These are phyloP conservation scores for Drosophila pallidifrons DNA, from an alignment of 1,140 invertebrate species.

Conservation along the genomic window DNA sequence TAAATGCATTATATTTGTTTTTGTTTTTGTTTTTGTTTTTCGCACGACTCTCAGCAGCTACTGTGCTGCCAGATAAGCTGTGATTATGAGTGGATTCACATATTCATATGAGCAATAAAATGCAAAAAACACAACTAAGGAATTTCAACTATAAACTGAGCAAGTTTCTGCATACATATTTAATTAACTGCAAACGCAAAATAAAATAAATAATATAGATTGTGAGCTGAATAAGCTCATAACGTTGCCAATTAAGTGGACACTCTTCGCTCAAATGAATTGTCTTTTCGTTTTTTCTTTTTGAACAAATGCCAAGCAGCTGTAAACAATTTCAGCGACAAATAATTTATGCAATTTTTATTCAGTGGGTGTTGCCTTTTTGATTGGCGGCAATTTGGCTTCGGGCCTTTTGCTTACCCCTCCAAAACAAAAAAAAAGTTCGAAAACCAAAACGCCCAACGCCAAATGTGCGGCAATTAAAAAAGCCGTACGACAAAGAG, in stretches of 20 bases:
- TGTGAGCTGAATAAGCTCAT: not conserved
- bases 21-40: conserved; percentile 18
- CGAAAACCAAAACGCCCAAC: conserved; percentile 52
- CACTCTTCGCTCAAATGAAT: conserved; percentile 8
- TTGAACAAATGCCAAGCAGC: conserved; percentile 11
- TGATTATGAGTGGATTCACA: not conserved
- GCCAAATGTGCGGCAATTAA: conserved; percentile 75
- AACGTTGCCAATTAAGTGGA: conserved; percentile 10
- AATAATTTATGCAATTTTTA: conserved; percentile 84
- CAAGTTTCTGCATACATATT: too few species aligned
- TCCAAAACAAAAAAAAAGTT: conserved; percentile 30
- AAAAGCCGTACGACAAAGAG: conserved; percentile 52
- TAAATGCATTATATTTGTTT: conserved; percentile 79
- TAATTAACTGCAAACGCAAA: not conserved
- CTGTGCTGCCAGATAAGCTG: conserved; percentile 50
- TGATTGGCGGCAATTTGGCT: conserved; percentile 79
- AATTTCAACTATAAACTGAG: conserved; percentile 7
- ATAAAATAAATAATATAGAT: not conserved
- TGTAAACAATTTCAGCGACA: conserved; percentile 34
- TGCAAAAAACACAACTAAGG: not conserved
- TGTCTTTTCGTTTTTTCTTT: not conserved
- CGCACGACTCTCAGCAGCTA: conserved; percentile 66
- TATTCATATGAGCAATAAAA: conserved; percentile 26
- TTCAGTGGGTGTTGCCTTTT: conserved; percentile 78
- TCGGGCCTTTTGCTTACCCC: conserved; percentile 40